Base-by-base conservation (phyloP, 2,888 invertebrate genomes). In the Rhamphomyia laevipes region DNA sequence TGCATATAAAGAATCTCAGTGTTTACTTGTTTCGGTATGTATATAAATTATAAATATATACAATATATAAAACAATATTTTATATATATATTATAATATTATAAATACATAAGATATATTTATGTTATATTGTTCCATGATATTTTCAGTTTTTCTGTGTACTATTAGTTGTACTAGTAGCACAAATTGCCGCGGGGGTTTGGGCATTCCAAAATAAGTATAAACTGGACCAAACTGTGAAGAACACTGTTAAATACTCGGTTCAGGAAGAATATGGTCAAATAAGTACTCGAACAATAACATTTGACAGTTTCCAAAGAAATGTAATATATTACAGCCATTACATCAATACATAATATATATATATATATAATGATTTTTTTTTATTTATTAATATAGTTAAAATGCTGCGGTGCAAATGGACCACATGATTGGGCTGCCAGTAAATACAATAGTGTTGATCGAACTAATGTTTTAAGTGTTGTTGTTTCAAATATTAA, bases 381-480 rank as follows among this genome's bases (percentile, higher is more conserved):
- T 41, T 27, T 18, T 7, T 17, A 21, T 18, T 40, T 4, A 11
- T 40, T 43, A n/a, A n/a, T 68, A 48, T 61, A 84, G 82, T 72
- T 89, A 52, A 70, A 81, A 57, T 90, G 89, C 62, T 90, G 90
- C 64, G 90, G 89, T 18, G 83, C 83, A 3, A 77, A 77, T 56
- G 77, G 77, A 42, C 82, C 85, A 3, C 68, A 70, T 1, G 86
- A 87, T 66, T 88, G 86, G 86, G 74, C 77, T 47, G 74, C 76
- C 15, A 80, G 79, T 54, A 74, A 73, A 56, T 81, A 76, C 59
- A 76, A 75, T 50, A 72, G 72, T 46, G 69, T 68, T 23, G 74
- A 73, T 58, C 63, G 70, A 16, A 67, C 72, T 12, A 64, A 68
- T 49, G 66, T 70, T 30, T 59, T 73, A 11, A 72, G 74, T 48